These are phyloP conservation scores for Ganaspis brasiliensis DNA, from an alignment of 2,888 invertebrate genomes.

Conservation along the genomic window DNA sequence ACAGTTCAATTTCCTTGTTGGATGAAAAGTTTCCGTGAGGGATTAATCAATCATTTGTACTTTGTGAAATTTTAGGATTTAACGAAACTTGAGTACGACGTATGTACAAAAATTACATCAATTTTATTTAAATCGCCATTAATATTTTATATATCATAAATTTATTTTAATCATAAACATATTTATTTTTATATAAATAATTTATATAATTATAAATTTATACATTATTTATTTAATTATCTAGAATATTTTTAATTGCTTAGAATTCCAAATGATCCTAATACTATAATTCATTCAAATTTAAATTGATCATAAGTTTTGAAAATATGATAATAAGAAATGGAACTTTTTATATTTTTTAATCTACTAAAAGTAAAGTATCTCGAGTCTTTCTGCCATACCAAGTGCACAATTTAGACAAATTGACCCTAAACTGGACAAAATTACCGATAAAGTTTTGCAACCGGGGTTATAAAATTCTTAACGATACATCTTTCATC, in stretches of 20 bases:
- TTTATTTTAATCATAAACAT: too few species aligned
- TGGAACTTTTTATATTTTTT: background rate
- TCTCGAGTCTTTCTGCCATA: background rate
- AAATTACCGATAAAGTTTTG: slow-evolving; percentile 19
- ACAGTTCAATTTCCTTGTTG: background rate
- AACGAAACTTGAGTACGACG: too few species aligned
- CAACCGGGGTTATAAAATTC: slow-evolving; percentile 14
- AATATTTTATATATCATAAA: too few species aligned
- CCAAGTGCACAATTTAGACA: slow-evolving; percentile 15
- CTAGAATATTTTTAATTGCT: too few species aligned
- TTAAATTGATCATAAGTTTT: too few species aligned
- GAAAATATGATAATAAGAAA: background rate
- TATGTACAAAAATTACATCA: too few species aligned
- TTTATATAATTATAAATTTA: too few species aligned
- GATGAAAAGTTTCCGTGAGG: background rate
- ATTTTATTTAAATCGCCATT: too few species aligned
- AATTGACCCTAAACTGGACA: slow-evolving; percentile 3
- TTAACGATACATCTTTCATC: slow-evolving; percentile 29
- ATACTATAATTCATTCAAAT: too few species aligned
- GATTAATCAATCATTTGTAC: background rate
- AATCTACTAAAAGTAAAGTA: background rate
- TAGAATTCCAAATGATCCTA: too few species aligned
- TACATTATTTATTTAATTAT: too few species aligned
- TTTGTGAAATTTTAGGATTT: background rate
- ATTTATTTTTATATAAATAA: too few species aligned